phyloP scores from a whole-genome alignment of 2,113 vertebrate genomes.

The Sapajus apella region DNA sequence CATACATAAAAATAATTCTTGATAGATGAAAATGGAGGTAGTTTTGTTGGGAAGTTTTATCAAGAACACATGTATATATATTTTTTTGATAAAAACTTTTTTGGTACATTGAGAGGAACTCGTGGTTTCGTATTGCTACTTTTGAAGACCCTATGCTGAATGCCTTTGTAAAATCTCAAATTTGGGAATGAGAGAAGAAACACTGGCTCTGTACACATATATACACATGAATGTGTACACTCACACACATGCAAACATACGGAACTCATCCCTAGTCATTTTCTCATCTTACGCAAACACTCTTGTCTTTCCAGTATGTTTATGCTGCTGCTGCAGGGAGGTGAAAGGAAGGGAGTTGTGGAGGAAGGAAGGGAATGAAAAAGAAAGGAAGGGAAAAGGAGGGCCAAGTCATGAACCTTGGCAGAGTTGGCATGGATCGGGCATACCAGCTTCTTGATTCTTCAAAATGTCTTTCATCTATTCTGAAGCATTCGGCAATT shows the following conservation, averaged over 20 bases:
- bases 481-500: background rate
- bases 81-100: background rate
- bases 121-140: background rate
- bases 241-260: background rate
- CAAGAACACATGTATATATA: background rate
- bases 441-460: background rate
- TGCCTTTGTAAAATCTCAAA: background rate
- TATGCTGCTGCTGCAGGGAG: background rate
- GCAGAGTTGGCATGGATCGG: background rate
- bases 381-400: background rate
- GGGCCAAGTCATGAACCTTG: rapidly evolving
- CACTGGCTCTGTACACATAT: background rate
- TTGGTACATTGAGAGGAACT: background rate
- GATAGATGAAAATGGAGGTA: background rate
- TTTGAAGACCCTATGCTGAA: background rate
- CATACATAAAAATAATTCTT: background rate
- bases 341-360: background rate
- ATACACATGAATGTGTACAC: background rate
- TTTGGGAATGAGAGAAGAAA: background rate
- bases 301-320: background rate
- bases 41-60: background rate
- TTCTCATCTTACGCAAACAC: background rate
- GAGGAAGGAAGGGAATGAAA: background rate
- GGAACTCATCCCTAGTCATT: background rate
- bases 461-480: background rate